Base-by-base conservation (phyloP, 2,113 vertebrate species). In the Vulpes ferrilata region DNA sequence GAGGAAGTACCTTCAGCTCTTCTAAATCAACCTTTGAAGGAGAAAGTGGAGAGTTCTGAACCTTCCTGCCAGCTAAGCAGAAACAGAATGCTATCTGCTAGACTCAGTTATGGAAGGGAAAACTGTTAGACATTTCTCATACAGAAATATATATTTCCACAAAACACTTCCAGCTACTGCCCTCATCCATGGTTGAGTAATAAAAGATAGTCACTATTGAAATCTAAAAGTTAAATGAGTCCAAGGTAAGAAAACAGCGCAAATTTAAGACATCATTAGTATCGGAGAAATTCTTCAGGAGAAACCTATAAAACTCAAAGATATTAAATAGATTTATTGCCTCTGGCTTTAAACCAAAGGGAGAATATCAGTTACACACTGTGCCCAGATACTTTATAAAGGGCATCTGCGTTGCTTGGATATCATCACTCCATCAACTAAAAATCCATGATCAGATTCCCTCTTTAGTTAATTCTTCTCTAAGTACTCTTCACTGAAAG, bases 321-420 rank as follows among this genome's bases (percentile, higher is more conserved):
- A 95, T 97, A 97, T 98, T 98, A 98, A 98, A 97, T 88, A 98
- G 98, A 98, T 98, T 98, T 98, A 98, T 96, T 98, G 94, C 97
- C 86, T 97, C 98, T 98, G 96, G 95, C 93, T 98, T 98, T 98
- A 97, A 97, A 97, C 93, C 96, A 98, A 97, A 98, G 96, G 93
- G 97, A 98, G 88, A 98, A 91, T 98, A 97, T 97, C 95, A 96
- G 59, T 97, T 98, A 88, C 90, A 98, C 93, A 96, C 62, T 96
- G 93, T 92, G 89, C 96, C 89, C 90, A 98, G 93, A 97, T 98
- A 69, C 35, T 97, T 98, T 99, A 69, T 64, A 96, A 97, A 98
- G 92, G 97, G 64, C 88, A 95, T 97, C 96, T 94, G 73, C 95
- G 86, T 74, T 97, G 96, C 87, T 74, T 96, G 69, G 90, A 98